These are phyloP conservation scores for Chrysopa pallens DNA, from an alignment of 1,140 invertebrate species.

Conservation along the genomic window DNA sequence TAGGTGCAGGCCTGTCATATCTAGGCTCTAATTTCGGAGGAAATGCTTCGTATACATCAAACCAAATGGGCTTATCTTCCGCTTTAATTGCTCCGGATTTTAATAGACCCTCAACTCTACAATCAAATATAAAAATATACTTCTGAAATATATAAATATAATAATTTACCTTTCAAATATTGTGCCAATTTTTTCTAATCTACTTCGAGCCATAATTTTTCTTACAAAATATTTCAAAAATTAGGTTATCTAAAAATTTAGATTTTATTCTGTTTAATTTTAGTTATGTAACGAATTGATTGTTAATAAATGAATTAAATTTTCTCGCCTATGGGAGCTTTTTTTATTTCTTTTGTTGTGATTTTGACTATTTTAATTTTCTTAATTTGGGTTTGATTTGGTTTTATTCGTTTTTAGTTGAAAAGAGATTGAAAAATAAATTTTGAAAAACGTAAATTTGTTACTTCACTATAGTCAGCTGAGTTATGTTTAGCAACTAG, in stretches of 20 bases:
- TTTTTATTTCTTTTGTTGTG: too few species aligned
- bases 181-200: constrained; percentile 53
- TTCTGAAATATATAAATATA: constrained; percentile 1
- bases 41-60: constrained; percentile 69
- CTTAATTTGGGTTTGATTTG: constrained; percentile 19
- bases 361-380: constrained; percentile 14
- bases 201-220: constrained; percentile 37
- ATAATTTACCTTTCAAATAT: constrained; percentile 42
- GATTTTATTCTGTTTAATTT: too few species aligned
- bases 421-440: too few species aligned
- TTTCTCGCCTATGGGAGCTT: too few species aligned
- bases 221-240: neutral
- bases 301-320: too few species aligned
- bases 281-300: too few species aligned
- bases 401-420: too few species aligned
- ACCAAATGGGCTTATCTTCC: constrained; percentile 76
- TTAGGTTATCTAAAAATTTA: too few species aligned
- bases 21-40: constrained; percentile 64
- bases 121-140: constrained; percentile 2
- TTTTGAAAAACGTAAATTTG: too few species aligned
- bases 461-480: too few species aligned
- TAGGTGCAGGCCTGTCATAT: constrained; percentile 40
- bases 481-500: too few species aligned
- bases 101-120: constrained; percentile 51
- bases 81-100: constrained; percentile 51